Conservation (phyloP, 2,888 invertebrate species). For the Lepidochitona cinerea region DNA sequence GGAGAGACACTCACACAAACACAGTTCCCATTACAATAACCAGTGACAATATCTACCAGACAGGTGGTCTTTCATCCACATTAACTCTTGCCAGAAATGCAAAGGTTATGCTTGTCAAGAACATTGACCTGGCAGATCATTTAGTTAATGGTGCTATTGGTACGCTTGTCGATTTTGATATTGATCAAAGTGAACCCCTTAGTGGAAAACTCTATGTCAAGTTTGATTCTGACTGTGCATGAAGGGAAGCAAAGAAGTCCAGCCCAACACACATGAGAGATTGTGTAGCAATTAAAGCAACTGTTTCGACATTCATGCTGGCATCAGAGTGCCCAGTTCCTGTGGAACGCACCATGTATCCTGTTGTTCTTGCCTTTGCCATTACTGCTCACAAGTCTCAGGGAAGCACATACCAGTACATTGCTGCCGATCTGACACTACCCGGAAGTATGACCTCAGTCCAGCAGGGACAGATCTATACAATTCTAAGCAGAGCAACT, state of each 20-base stretch:
- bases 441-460: neutral
- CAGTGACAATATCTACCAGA: neutral
- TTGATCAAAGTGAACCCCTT: neutral
- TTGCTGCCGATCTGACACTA: neutral
- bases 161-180: neutral
- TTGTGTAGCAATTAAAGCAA: constrained; percentile 2
- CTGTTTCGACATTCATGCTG: neutral
- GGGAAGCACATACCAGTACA: neutral
- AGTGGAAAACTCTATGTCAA: constrained; percentile 1
- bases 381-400: constrained; percentile 3
- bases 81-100: neutral
- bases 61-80: neutral
- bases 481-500: neutral
- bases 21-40: no score
- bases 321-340: neutral
- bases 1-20: constrained; percentile 3
- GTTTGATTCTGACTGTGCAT: neutral
- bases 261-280: neutral
- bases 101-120: neutral
- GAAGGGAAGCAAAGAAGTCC: neutral
- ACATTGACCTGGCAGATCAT: neutral
- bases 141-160: neutral
- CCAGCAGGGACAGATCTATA: constrained; percentile 5
- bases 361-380: constrained; percentile 1
- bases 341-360: constrained; percentile 4